Conservation (phyloP, 2,113 vertebrate genomes). For the Nyctereutes procyonoides region DNA sequence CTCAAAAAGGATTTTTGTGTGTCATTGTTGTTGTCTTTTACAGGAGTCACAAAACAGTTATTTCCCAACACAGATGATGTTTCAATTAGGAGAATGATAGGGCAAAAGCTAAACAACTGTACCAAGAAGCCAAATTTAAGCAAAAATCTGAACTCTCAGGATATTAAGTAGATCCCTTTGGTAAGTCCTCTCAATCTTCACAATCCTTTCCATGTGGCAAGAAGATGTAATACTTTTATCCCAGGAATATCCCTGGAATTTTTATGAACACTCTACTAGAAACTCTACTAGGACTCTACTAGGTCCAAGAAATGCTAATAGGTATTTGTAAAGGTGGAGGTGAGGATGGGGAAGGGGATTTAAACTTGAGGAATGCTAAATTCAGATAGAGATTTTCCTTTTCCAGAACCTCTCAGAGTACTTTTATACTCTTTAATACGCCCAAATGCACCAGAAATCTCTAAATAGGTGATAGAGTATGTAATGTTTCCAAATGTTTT, state of each 20-base stretch:
- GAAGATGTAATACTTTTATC: background rate
- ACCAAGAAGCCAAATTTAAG: constrained; percentile 88
- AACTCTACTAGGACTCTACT: background rate
- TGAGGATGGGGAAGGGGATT: background rate
- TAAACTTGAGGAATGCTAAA: background rate
- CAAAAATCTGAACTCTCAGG: constrained; percentile 86
- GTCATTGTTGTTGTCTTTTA: constrained; percentile 62
- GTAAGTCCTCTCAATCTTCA: constrained; percentile 79
- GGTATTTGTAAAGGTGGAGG: background rate
- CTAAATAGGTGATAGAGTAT: background rate
- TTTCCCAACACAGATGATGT: constrained; percentile 88
- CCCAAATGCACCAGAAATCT: background rate
- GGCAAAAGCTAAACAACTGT: constrained; percentile 89
- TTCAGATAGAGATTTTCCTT: background rate
- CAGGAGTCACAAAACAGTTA: constrained; percentile 88
- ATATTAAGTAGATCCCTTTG: constrained; percentile 84
- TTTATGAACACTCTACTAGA: background rate
- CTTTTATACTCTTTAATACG: background rate
- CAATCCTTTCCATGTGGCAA: background rate
- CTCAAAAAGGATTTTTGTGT: background rate
- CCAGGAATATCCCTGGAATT: background rate
- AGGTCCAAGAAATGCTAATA: background rate
- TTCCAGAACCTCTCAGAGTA: background rate
- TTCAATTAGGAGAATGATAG: constrained; percentile 89
- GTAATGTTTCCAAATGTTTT: background rate